Evolutionary conservation across 2,888 invertebrate species (phyloP).

Genomic region (Metopia argyrocephala): DNA sequence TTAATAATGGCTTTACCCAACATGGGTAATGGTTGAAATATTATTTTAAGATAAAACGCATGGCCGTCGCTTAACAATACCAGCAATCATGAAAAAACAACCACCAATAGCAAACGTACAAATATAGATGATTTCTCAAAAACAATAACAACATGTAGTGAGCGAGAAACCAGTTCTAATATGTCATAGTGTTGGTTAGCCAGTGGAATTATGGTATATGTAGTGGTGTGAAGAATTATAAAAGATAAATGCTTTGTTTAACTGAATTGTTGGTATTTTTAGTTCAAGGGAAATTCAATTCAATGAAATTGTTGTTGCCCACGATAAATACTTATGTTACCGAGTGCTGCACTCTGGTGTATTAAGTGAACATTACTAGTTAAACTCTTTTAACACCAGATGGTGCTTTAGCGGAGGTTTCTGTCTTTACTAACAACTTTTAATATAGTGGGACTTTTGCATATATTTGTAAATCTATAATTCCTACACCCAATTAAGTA

Average conservation of each 20-base stretch:
- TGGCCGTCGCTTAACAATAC: conserved; percentile 56
- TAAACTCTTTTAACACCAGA: conserved; percentile 8
- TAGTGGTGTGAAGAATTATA: conserved; percentile 22
- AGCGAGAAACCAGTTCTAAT: conserved; percentile 14
- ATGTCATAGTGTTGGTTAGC: conserved; percentile 30
- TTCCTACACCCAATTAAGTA: too few relatives aligned
- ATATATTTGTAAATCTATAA: background rate
- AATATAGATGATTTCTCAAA: conserved; percentile 35
- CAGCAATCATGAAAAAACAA: conserved; percentile 26
- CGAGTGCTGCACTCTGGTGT: conserved; percentile 64
- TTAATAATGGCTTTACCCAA: conserved; percentile 3
- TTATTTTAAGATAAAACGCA: conserved; percentile 46
- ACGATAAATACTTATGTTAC: background rate
- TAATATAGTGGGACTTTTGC: conserved; percentile 45
- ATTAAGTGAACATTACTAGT: background rate
- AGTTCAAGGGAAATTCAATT: conserved; percentile 44
- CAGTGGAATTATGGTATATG: conserved; percentile 1
- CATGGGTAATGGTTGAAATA: conserved; percentile 5
- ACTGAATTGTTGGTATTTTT: conserved; percentile 7
- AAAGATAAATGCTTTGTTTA: background rate
- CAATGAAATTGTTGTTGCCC: conserved; percentile 26
- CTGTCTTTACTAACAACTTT: background rate
- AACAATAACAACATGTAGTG: background rate
- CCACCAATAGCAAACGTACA: conserved; percentile 59
- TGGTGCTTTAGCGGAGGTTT: background rate